Evolutionary conservation across 2,888 invertebrate genomes (phyloP), one percentile per base, ranked within the genome.

Genomic region (Metopia argyrocephala): DNA sequence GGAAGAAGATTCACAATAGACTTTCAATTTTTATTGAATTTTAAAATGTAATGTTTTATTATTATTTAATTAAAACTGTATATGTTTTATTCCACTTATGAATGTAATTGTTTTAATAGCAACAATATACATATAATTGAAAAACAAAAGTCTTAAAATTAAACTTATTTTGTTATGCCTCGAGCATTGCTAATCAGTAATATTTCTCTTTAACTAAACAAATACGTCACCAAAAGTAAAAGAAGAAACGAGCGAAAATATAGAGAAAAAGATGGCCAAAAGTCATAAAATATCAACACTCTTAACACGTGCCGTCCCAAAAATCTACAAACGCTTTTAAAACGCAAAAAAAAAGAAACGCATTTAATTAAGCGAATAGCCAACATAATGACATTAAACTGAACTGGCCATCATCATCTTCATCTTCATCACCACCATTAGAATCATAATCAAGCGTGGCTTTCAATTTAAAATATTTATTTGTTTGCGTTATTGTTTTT

Each of bases 251-350:
- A 15, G 31, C 31, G 7, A n/a, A 38, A 57, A 31, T 28, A 54
- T 12, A 25, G 18, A 57, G 31, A 45, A 12, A 57, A 70, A 52
- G 27, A 50, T 76, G 57, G 57, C 38, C 45, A 71, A 66, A 61
- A 54, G 27, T 27, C 27, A 59, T 59, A 65, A 71, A 70, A 78
- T 21, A 52, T 70, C 65, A 66, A 65, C 27, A 59, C 38, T 57
- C 18, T 46, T n/a, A 68, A 62, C 75, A 75, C 75, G 75, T 75
- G 75, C 61, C 68, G 12, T 62, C 52, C 50, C 61, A 62, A 73
- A 38, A 61, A 61, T 45, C 15, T 59, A 38, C 59, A n/a, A 15
- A 28, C 57, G 28, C 18, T 56, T 18, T n/a, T 21, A 38, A 38
- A 38, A 38, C 38, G 38, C 38, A 64, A 25, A 50, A 65, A 50